These are phyloP conservation scores for Scaeva pyrastri DNA, from an alignment of 2,888 invertebrate species.

Conservation along the genomic window DNA sequence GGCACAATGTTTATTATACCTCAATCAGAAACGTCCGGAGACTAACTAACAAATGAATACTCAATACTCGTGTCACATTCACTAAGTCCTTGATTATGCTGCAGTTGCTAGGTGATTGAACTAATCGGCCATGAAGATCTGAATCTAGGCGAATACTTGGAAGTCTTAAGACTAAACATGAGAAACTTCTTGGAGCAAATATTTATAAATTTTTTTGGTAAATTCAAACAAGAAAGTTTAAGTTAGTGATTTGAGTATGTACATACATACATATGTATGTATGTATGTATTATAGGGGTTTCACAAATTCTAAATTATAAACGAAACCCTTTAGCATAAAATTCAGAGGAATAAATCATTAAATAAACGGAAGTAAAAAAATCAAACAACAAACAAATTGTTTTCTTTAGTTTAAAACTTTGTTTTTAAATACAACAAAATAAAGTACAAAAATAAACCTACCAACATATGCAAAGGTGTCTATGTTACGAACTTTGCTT, in stretches of 20 bases:
- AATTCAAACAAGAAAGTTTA: neutral
- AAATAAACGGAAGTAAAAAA: too few species aligned
- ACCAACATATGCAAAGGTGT: neutral
- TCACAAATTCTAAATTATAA: too few species aligned
- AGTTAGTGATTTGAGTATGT: too few species aligned
- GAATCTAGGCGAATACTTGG: constrained; percentile 37
- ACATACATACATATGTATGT: too few species aligned
- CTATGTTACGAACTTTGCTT: neutral
- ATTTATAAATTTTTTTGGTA: neutral
- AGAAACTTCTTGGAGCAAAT: neutral
- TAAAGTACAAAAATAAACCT: neutral
- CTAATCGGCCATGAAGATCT: constrained; percentile 15
- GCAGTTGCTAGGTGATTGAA: constrained; percentile 4
- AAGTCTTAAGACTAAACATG: neutral
- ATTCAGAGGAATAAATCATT: too few species aligned
- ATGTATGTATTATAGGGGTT: too few species aligned
- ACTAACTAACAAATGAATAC: constrained; percentile 6
- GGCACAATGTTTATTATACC: neutral
- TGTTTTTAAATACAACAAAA: neutral
- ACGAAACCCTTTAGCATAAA: too few species aligned
- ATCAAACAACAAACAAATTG: too few species aligned
- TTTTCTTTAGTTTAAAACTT: too few species aligned
- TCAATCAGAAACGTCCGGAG: constrained; percentile 16
- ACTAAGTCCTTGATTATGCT: constrained; percentile 41
- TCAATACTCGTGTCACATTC: constrained; percentile 39